Base-by-base conservation (phyloP, 2,888 invertebrate species). In the Cataglyphis rosenhaueri region DNA sequence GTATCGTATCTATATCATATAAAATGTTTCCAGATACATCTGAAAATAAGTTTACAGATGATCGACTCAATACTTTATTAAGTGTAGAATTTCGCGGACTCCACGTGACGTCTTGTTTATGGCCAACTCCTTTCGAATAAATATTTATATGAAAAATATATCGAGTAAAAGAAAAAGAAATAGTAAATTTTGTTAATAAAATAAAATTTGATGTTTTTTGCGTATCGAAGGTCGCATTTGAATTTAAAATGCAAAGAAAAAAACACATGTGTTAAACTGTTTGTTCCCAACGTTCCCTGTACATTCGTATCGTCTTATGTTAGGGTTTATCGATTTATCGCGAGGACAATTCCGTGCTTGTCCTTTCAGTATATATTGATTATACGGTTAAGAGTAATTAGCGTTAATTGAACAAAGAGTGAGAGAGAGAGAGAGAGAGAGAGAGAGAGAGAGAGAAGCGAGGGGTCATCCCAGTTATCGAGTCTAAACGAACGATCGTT, bases 371-470 rank as follows among this genome's bases (percentile, higher is more conserved):
- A 48, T 84, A 73, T 84, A 62, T 82, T 71, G 81, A 41, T 89
- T 78, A 89, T 88, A 74, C 62, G 83, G 70, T 83, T 89, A 82
- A 74, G 76, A 48, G 79, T 89, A 88, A 87, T 88, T 88, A 88
- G 64, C 79, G 89, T 85, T 88, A 88, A 89, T 87, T 85, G 89
- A 68, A 85, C 73, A 82, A 66, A 62, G 66, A 75, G 64, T 18
- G 44, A 62, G 74, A 64, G 64, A 64, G 64, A 25, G 25, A 25
- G 10, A 32, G 32, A 64, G 64, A 64, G 64, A 25, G 25, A 25
- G 10, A 32, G 32, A 64, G 74, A 65, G 64, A 32, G 32, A 32
- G 32, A 32, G n/a, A 32, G 21, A 8, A 12, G 10, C 3, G 38
- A 15, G 52, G n/a, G n/a, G 41, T 44, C 75, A 29, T 84, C 75